Percentiles rank a stretch among this genome's conserved stretches.
Evolutionary conservation across 37 sponge, comb jelly and placozoan species (phyloP).

Genomic region (Hexactinellida sp.): DNA sequence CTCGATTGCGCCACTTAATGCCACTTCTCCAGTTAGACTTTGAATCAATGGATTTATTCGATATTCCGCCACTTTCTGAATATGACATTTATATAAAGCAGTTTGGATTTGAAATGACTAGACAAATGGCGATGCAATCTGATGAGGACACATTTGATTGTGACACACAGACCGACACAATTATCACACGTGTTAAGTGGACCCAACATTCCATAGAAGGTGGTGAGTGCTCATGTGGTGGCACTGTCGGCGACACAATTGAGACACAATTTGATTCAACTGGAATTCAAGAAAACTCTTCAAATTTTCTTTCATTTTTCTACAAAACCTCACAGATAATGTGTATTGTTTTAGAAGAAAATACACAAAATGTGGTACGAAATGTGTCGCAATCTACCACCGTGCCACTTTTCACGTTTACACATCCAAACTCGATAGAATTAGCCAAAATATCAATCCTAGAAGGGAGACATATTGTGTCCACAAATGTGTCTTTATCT

Average conservation of each 20-base stretch:
- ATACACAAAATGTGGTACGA: neutral
- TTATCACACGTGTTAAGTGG: neutral
- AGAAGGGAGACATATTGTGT: neutral
- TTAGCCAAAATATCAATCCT: neutral
- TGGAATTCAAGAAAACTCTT: neutral
- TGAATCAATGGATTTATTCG: neutral
- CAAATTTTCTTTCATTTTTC: neutral
- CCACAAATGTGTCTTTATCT: neutral
- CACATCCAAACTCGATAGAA: neutral
- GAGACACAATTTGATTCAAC: neutral
- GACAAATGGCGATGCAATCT: neutral
- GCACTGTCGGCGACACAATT: neutral
- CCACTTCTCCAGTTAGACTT: neutral
- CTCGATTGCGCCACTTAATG: neutral
- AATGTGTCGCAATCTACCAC: neutral
- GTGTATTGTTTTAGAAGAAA: neutral
- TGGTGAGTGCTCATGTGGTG: neutral
- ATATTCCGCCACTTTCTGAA: neutral
- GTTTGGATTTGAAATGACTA: neutral
- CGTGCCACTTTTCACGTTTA: neutral
- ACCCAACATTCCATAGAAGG: neutral
- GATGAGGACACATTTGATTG: neutral
- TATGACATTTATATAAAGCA: neutral
- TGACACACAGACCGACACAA: conserved; percentile 8
- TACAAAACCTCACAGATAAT: neutral